A percentile compares a stretch with the other conserved stretches of the same genome.
Conservation (phyloP, 2,797 vertebrate species). For the Megaceryle alcyon region DNA sequence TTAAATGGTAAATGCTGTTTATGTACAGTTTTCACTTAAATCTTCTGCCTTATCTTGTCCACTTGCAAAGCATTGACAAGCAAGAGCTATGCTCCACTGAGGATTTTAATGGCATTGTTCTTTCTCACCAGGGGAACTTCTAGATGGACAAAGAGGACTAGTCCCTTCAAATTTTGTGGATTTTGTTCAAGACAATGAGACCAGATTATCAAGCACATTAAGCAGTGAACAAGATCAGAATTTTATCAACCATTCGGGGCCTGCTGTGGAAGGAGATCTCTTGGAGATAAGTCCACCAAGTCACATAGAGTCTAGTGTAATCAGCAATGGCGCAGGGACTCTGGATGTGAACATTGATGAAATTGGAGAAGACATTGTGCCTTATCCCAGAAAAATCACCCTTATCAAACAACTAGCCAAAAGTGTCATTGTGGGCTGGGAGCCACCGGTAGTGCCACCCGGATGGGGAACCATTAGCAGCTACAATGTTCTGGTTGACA, state of each 20-base stretch:
- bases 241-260: slow-evolving; percentile 85
- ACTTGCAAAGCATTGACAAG: background rate
- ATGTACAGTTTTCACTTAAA: background rate
- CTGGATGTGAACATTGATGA: slow-evolving; percentile 92
- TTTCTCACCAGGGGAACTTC: slow-evolving; percentile 87
- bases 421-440: slow-evolving; percentile 98
- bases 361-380: slow-evolving; percentile 97
- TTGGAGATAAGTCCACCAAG: slow-evolving; percentile 71
- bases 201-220: slow-evolving; percentile 76
- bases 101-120: background rate
- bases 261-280: slow-evolving; percentile 78
- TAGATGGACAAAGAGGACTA: slow-evolving; percentile 94
- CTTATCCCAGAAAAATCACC: slow-evolving; percentile 97
- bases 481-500: slow-evolving; percentile 95
- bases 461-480: slow-evolving; percentile 91
- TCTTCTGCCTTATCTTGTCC: background rate
- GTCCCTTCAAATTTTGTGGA: slow-evolving; percentile 99
- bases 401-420: slow-evolving; percentile 99
- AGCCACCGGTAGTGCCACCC: slow-evolving; percentile 91
- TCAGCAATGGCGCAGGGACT: slow-evolving; percentile 86
- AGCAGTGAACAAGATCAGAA: slow-evolving; percentile 87
- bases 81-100: background rate
- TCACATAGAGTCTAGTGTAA: slow-evolving; percentile 18
- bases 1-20: background rate
- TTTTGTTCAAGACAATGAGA: slow-evolving; percentile 90